Evolutionary conservation across 2,113 vertebrate genomes (phyloP), one percentile per base, ranked within the genome.

Genomic region (Choloepus hoffmanni): DNA sequence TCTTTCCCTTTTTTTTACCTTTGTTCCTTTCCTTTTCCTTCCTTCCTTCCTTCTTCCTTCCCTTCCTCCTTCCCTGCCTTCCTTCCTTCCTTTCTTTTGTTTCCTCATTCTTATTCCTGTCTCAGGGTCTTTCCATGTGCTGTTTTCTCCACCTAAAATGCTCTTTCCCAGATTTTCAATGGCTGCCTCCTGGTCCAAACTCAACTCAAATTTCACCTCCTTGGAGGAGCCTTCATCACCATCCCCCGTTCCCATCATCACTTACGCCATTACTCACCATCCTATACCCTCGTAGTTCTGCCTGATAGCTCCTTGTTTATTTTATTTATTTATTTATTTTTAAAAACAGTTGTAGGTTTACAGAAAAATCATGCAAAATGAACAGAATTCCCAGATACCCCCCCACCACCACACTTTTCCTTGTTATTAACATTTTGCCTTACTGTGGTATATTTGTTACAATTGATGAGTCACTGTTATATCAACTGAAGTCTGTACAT

Each of bases 201-300:
- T 53, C 78, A n/a, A 23, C n/a, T 76, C 40, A 26, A 11, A 43
- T 19, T 40, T 40, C 60, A 7, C 58, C 7, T 53, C 40, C 33
- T 43, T 9, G 55, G 26, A 60, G 18, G 13, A 50, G 19, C 16
- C 26, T n/a, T 30, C 23, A 0, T 28, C 23, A 60, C 55, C 30
- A 5, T 19, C 30, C 2, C 1, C n/a, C 43, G 23, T 65, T 30
- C 4, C 18, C 6, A 33, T 11, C 8, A 28, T 15, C 12, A 1
- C 18, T 48, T 9, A 13, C 13, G 10, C 86, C 33, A 14, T 43
- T 65, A 5, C 43, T 60, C 3, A 4, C 40, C 63, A 28, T 16
- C 24, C 33, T 67, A 26, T 18, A 53, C 28, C n/a, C 43, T 63
- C 19, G 50, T 40, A 7, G 23, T 36, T 63, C 28, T 3, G 1